These are phyloP conservation scores for Cryptocheilus praepositus DNA, from an alignment of 2,888 invertebrate genomes.

Conservation along the genomic window DNA sequence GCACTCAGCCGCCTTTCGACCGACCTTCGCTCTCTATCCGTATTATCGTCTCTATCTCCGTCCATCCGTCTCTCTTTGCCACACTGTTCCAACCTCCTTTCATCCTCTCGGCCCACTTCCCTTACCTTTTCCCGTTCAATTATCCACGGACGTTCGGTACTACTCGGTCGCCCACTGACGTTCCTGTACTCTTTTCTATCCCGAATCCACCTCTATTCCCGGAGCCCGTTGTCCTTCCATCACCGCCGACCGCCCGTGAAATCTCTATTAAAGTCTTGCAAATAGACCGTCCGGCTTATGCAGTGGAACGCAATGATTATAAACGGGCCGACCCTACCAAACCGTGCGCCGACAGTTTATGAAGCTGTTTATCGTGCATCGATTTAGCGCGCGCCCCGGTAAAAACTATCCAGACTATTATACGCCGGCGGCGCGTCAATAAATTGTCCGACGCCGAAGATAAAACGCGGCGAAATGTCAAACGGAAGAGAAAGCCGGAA, in stretches of 20 bases:
- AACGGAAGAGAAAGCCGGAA: conserved; percentile 11
- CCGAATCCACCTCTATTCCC: conserved; percentile 1
- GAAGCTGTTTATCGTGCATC: no score
- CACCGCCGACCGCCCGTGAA: no score
- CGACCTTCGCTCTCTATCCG: no score
- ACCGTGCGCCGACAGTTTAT: no score
- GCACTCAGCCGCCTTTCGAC: no score
- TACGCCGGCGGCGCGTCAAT: not conserved
- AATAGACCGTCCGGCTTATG: no score
- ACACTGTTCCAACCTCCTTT: not conserved
- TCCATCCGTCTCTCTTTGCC: not conserved
- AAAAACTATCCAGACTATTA: no score
- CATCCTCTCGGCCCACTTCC: not conserved
- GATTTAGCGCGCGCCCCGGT: no score
- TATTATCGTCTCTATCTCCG: not conserved
- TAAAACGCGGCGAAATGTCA: no score
- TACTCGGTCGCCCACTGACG: conserved; percentile 26
- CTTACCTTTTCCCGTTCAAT: conserved; percentile 38
- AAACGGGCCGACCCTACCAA: no score
- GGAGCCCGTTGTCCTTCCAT: not conserved
- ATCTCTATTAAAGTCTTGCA: no score
- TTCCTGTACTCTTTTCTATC: conserved; percentile 1
- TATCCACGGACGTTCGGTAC: conserved; percentile 39
- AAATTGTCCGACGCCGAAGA: not conserved
- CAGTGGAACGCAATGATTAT: no score